Conservation (phyloP, 2,113 vertebrate species). For the Microtus montanus region DNA sequence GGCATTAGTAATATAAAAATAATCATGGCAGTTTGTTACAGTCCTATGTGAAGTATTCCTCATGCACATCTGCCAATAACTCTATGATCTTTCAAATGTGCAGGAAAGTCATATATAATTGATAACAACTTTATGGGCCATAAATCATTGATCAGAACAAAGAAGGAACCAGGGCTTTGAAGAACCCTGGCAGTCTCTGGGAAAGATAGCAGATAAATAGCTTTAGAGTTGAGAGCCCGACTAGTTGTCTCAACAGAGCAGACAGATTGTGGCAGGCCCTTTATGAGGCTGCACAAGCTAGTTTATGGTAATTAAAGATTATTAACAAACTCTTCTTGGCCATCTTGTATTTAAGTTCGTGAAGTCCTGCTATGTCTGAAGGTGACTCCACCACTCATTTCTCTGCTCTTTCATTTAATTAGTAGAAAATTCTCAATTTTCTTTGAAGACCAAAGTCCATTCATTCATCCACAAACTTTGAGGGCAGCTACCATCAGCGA, state of each 20-base stretch:
- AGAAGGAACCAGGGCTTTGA: not conserved
- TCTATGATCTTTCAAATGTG: not conserved
- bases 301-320: not conserved
- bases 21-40: not conserved
- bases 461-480: not conserved
- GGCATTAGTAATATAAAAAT: not conserved
- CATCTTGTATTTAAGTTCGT: not conserved
- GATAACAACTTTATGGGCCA: not conserved
- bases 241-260: not conserved
- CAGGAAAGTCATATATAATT: not conserved
- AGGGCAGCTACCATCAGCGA: not conserved
- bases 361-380: not conserved
- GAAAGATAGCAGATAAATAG: not conserved
- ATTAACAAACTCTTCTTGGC: not conserved
- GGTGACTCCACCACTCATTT: not conserved
- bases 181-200: not conserved
- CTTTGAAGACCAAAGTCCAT: not conserved
- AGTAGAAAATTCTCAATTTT: not conserved
- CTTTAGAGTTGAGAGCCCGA: slow-evolving; percentile 5
- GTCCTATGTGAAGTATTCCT: not conserved
- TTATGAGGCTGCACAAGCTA: not conserved
- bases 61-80: not conserved
- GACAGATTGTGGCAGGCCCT: rapidly evolving
- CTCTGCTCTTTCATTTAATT: not conserved
- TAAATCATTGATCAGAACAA: slow-evolving; percentile 2